These are phyloP conservation scores for Pogonomyrmex barbatus DNA, from an alignment of 1,140 invertebrate genomes.

Conservation along the genomic window DNA sequence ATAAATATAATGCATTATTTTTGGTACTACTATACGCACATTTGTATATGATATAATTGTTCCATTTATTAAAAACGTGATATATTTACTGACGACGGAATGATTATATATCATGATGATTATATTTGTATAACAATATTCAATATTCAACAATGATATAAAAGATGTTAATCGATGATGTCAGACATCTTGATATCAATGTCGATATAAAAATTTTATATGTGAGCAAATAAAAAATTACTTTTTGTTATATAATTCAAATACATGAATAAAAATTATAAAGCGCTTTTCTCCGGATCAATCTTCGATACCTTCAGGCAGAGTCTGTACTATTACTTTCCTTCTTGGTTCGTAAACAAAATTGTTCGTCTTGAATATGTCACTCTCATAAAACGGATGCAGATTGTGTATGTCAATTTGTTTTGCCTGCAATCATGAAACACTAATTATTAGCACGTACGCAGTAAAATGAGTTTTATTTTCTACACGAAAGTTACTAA, in stretches of 20 bases:
- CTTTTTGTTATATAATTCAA: slow-evolving; percentile 21
- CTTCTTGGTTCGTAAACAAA: slow-evolving; percentile 94
- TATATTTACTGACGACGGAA: neutral
- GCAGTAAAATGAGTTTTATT: neutral
- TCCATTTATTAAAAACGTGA: slow-evolving; percentile 14
- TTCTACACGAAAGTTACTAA: neutral
- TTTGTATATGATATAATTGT: neutral
- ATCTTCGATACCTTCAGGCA: slow-evolving; percentile 87
- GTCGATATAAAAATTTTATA: slow-evolving; percentile 21
- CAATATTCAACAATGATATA: slow-evolving; percentile 9
- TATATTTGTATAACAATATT: slow-evolving; percentile 27
- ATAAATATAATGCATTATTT: slow-evolving; percentile 51
- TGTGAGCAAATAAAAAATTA: neutral
- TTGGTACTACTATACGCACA: slow-evolving; percentile 30
- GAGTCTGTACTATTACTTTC: slow-evolving; percentile 94
- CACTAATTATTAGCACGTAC: neutral
- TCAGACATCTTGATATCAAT: neutral
- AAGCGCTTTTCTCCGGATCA: slow-evolving; percentile 37
- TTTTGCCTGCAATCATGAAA: slow-evolving; percentile 90
- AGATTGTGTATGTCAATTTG: slow-evolving; percentile 97
- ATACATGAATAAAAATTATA: slow-evolving; percentile 26
- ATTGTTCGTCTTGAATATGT: slow-evolving; percentile 96
- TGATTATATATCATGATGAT: neutral
- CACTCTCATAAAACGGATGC: slow-evolving; percentile 96
- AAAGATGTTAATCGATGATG: slow-evolving; percentile 4